Base-by-base conservation (phyloP, 2,797 vertebrate species). In the Amblyopsis hoosieri region DNA sequence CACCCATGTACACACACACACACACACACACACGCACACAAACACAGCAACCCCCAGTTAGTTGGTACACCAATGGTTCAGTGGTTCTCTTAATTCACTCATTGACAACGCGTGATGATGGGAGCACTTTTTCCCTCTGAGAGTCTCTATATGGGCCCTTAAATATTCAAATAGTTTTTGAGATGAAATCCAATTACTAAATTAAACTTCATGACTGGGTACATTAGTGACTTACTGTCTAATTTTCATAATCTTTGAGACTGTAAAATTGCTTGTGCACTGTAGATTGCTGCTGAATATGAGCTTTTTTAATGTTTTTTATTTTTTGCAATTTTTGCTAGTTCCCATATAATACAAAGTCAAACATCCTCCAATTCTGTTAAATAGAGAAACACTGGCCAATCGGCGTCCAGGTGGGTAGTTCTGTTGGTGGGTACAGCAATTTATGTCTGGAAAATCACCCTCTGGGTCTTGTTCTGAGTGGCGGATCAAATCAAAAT, bases 21-120 rank as follows among this genome's bases (percentile, higher is more conserved):
- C 23, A 46, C 60, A 65, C 54, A 15, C 37, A 17, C 33, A 12
- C 37, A 60, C 13, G 1, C 57, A 67, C 23, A 49, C n/a, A 60
- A 2, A 58, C 56, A 61, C 13, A 2, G 11, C 37, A 45, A 57
- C 45, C 15, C 33, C 2, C 8, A 15, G 37, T 15, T 33, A 56
- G 54, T 42, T 29, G n/a, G 12, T 14, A 45, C 19, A 62, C 66
- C 52, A 66, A 58, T 37, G 67, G 53, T 17, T 58, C 64, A 55
- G 52, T 67, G 57, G 51, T 10, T 62, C 46, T 53, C 51, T 50
- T 47, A 54, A 71, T 68, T 45, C 55, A 33, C 54, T 63, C 58
- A 54, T 46, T 54, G 67, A 71, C 48, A 49, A 65, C 52, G 10
- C 6, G 45, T 31, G 6, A 72, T 51, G 55, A 69, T 37, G 37